Evolutionary conservation across 2,888 invertebrate species (phyloP), one percentile per base, ranked within the genome.

Genomic region (Cremastinae sp.): DNA sequence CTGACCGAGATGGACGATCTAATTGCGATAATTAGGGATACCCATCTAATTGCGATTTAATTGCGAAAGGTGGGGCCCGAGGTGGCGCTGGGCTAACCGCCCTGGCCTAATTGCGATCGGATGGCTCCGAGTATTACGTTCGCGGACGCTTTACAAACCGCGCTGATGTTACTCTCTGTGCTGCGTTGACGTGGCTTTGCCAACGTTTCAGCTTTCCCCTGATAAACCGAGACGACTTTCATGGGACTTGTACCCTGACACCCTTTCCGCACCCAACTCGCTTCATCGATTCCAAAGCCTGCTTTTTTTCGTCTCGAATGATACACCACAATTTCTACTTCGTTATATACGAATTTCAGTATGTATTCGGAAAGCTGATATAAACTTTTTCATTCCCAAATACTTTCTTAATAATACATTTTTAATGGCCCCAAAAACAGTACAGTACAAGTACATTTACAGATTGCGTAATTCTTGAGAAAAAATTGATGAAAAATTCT

Each of bases 1-100:
- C 61, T 70, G 76, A 70, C 76, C 65, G 59, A 65, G 49, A 65
- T 49, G 51, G 22, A 73, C 69, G 69, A 76, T 70, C 74, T 79
- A 79, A 79, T 79, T 79, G 77, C 72, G 79, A 79, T 79, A 79
- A 79, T 79, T 77, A 77, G 77, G 74, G 70, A 74, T 68, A 78
- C 71, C 73, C 65, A 73, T 71, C 78, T 78, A 78, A 74, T 74
- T 71, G 74, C 71, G 71, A 74, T 74, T 78, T 78, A 78, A 78
- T 78, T 78, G 78, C 73, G 51, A 73, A 76, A 70, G 68, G 62
- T 68, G 34, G 49, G 38, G 41, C 36, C 16, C 56, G 66, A 3
- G 28, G 20, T 54, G 28, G 41, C 36, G 66, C 66, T 51, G 20
- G 62, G 36, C 62, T 38, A 36, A 64, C 49, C 49, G 34, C 16